Conservation (phyloP, 2,113 vertebrate species). For the Empidonax alnorum region DNA sequence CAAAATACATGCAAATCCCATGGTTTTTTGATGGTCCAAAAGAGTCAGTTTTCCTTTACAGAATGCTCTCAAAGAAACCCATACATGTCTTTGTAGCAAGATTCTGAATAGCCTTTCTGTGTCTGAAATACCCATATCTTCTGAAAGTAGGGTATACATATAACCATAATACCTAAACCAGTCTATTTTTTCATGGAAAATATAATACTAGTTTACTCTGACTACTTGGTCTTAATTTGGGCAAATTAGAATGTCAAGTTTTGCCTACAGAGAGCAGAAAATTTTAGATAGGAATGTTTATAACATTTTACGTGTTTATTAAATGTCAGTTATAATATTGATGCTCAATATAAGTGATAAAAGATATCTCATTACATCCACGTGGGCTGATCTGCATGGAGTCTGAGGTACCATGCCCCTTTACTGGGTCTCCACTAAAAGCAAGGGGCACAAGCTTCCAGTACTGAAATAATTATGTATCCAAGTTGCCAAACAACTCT, state of each 20-base stretch:
- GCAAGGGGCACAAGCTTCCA: neutral
- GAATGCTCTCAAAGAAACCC: neutral
- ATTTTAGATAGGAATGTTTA: neutral
- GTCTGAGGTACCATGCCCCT: neutral
- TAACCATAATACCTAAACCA: neutral
- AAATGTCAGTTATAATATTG: neutral
- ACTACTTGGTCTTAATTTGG: neutral
- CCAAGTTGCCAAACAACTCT: neutral
- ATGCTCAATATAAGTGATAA: neutral
- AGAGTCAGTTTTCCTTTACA: neutral
- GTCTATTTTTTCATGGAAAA: neutral
- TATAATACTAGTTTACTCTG: neutral
- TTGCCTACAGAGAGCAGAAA: neutral
- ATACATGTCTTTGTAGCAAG: neutral
- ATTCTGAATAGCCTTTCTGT: neutral
- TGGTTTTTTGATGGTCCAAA: neutral
- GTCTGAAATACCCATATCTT: neutral
- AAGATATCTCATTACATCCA: neutral
- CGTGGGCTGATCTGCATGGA: neutral
- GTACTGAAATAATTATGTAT: neutral
- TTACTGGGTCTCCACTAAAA: neutral
- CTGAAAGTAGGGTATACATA: neutral
- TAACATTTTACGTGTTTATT: neutral
- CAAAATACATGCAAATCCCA: fast-evolving
- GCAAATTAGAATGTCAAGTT: neutral